Base-by-base conservation (phyloP, 2,888 invertebrate genomes). In the Digitonthophagus gazella region DNA sequence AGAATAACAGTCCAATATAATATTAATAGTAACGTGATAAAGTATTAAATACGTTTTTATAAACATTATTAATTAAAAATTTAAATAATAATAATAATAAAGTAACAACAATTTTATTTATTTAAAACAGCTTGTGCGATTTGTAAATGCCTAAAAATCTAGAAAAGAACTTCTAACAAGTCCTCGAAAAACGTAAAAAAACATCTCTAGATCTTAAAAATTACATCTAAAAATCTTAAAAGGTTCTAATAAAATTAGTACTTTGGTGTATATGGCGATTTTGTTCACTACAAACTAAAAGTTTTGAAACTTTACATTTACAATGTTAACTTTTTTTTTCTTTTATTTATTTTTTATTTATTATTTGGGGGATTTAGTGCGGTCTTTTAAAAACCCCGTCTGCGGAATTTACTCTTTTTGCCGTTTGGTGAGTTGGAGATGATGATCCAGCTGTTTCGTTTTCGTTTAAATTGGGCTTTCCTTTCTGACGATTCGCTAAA, bases 401-500 rank as follows among this genome's bases (percentile, higher is more conserved):
- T 14, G 72, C 74, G 8, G 74, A 75, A 72, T 75, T 77, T 0
- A 74, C 68, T 68, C 76, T 73, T 70, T 76, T 77, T 15, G 77
- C 72, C 11, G 78, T 74, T 19, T 77, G 75, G 69, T 78, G 75
- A 55, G 70, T 65, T 16, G 76, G 73, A 56, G 74, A 71, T 56
- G 67, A 65, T 44, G 58, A 64, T 57, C 55, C 20, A 54, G 65
- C 57, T 15, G 66, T 57, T 15, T 66, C n/a, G 58, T 44, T 58
- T n/a, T 64, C 58, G 8, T 19, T 67, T n/a, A 22, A 57, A 2
- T 55, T 28, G 14, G 58, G 20, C 5, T 64, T 66, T 54, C 57
- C 58, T 70, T 79, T 78, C 57, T 83, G 82, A 54, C 87, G 85
- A 79, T 87, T 87, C 78, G 88, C 90, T 78, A 97, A 85, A 80